These are phyloP conservation scores for Platerodrilus igneus DNA, from an alignment of 2,888 invertebrate genomes.

Conservation along the genomic window DNA sequence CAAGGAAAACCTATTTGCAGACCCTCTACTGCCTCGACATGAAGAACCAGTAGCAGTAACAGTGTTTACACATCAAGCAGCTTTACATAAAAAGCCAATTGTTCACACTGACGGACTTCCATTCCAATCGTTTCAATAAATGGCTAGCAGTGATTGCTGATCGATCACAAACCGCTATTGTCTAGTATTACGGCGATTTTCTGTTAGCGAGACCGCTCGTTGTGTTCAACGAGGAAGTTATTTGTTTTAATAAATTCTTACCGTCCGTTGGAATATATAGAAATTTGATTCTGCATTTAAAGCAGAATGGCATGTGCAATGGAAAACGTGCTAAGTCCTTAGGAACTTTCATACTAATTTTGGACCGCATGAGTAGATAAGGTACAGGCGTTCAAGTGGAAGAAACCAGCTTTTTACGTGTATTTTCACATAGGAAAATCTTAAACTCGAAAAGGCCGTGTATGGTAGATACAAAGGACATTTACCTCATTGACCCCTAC, in stretches of 20 bases:
- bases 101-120: constrained; percentile 28
- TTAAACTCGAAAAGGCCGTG: no score
- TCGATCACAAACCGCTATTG: constrained; percentile 29
- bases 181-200: constrained; percentile 13
- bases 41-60: constrained; percentile 26
- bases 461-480: no score
- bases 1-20: constrained; percentile 12
- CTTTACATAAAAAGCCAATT: constrained; percentile 35
- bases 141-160: constrained; percentile 32
- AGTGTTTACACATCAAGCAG: constrained; percentile 30
- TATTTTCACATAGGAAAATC: no score
- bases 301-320: no score
- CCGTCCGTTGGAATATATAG: no score
- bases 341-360: no score
- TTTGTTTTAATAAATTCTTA: constrained; percentile 20
- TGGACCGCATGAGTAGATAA: no score
- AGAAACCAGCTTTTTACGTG: no score
- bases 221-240: constrained; percentile 14
- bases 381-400: no score
- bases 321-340: no score
- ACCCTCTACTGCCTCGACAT: constrained; percentile 14
- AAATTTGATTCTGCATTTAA: no score
- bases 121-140: constrained; percentile 31
- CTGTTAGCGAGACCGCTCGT: constrained; percentile 9
- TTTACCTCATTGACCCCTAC: no score